phyloP scores from a whole-genome alignment of 1,140 invertebrate species.

The Drosophila kanapiae region DNA sequence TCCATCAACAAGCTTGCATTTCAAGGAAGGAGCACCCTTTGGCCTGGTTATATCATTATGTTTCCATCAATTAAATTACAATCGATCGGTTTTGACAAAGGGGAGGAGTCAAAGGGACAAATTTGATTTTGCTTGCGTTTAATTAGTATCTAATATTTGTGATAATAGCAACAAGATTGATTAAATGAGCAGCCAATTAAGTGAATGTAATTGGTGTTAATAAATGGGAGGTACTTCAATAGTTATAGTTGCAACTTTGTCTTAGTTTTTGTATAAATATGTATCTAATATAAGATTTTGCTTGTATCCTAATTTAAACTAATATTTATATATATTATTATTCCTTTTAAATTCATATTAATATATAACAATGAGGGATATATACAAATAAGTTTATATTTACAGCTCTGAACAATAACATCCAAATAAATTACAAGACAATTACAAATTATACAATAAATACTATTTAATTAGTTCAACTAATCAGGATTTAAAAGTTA shows the following conservation, averaged over 20 bases:
- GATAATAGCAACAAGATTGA: background rate
- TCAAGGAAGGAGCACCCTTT: background rate
- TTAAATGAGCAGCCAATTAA: background rate
- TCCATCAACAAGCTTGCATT: constrained; percentile 13
- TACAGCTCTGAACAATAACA: too few species aligned
- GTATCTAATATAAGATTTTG: background rate
- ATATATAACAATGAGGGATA: too few species aligned
- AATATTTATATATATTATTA: too few species aligned
- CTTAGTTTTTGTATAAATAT: background rate
- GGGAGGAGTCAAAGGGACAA: background rate
- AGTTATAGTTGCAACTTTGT: background rate
- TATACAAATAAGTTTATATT: too few species aligned
- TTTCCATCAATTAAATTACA: constrained; percentile 61
- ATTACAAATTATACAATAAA: too few species aligned
- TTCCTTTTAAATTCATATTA: too few species aligned
- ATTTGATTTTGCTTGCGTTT: constrained; percentile 1
- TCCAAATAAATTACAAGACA: too few species aligned
- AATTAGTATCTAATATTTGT: constrained; percentile 10
- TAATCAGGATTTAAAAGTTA: constrained; percentile 21
- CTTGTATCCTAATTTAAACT: background rate
- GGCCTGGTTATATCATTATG: constrained; percentile 30
- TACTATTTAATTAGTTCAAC: background rate
- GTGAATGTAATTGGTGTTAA: background rate
- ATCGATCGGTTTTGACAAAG: constrained; percentile 1
- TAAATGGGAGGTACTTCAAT: background rate